These are phyloP conservation scores for Cephus pulcher DNA, from an alignment of 2,888 invertebrate species.

Conservation along the genomic window DNA sequence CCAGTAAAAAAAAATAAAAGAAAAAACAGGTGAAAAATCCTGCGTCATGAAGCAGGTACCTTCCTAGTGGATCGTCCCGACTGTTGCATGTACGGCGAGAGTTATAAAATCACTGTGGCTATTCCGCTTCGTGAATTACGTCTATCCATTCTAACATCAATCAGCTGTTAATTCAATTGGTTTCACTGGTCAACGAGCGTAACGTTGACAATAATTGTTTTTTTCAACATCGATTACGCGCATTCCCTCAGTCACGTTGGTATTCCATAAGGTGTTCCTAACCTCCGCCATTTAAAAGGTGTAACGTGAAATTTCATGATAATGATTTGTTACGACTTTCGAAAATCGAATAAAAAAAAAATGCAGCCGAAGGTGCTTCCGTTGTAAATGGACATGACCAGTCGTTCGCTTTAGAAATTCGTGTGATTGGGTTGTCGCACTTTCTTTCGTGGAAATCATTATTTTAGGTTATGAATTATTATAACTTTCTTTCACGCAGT, in stretches of 20 bases:
- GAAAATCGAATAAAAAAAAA: neutral
- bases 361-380: neutral
- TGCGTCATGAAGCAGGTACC: neutral
- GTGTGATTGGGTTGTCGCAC: no score
- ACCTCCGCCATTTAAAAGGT: neutral
- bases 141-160: neutral
- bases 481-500: no score
- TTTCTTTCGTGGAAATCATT: no score
- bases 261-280: neutral
- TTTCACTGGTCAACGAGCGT: neutral
- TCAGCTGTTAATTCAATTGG: neutral
- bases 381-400: no score
- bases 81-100: neutral
- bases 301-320: neutral
- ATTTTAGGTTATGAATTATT: no score
- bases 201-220: neutral
- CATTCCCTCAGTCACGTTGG: neutral
- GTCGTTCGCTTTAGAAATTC: no score
- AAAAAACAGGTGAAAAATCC: neutral
- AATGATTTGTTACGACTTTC: neutral
- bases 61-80: neutral
- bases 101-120: neutral
- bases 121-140: neutral
- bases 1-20: neutral
- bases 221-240: neutral